Evolutionary conservation across 92 coral and sea anemone genomes (phyloP).

Genomic region (Palythoa grandiflora): DNA sequence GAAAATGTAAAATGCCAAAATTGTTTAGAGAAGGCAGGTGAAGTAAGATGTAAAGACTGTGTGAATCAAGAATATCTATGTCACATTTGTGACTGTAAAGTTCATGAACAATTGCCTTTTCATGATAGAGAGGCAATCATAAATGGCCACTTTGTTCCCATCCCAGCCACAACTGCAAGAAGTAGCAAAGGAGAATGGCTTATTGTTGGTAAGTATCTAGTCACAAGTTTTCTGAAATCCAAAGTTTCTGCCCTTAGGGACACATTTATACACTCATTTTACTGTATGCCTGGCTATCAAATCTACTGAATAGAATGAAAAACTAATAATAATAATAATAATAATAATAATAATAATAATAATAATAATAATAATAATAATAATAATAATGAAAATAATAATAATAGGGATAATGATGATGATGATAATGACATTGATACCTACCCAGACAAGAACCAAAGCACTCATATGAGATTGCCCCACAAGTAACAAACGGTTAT

Average conservation of each 20-base stretch:
- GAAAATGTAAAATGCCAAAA: constrained; percentile 37
- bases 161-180: constrained; percentile 53
- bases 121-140: constrained; percentile 67
- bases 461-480: too few relatives aligned
- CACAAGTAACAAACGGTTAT: neutral
- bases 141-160: constrained; percentile 60
- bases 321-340: too few relatives aligned
- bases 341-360: too few relatives aligned
- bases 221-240: neutral
- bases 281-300: neutral
- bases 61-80: constrained; percentile 20
- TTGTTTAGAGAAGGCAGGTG: constrained; percentile 19
- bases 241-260: neutral
- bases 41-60: constrained; percentile 45
- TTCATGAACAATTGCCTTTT: constrained; percentile 41
- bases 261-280: neutral
- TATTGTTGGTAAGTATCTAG: constrained; percentile 49
- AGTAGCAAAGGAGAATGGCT: constrained; percentile 59
- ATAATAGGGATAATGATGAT: neutral
- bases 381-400: neutral
- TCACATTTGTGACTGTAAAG: constrained; percentile 34
- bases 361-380: too few relatives aligned
- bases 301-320: too few relatives aligned
- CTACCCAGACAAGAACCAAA: too few relatives aligned
- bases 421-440: neutral